Evolutionary conservation across 2,888 invertebrate species (phyloP).

Genomic region (Macaria notata): DNA sequence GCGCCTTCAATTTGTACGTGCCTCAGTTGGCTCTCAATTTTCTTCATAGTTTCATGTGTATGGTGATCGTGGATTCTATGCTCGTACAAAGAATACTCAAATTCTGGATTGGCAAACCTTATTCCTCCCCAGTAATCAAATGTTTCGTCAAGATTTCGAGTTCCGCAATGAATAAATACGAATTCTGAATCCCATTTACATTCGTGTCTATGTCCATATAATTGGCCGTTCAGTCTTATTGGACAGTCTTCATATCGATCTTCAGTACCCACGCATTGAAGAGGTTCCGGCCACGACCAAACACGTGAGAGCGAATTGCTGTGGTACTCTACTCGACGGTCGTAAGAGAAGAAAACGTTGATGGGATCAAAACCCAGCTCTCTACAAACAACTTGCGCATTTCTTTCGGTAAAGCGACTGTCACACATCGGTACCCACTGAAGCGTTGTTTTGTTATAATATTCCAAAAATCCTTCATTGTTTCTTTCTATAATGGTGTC

Average conservation of each 20-base stretch:
- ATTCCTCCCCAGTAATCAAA: slow-evolving; percentile 98
- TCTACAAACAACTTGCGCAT: slow-evolving; percentile 97
- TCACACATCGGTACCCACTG: slow-evolving; percentile 99
- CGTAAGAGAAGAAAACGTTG: slow-evolving; percentile 94
- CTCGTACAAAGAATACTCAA: slow-evolving; percentile 92
- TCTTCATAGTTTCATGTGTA: slow-evolving; percentile 87
- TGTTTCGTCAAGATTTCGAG: slow-evolving; percentile 83
- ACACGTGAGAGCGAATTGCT: slow-evolving; percentile 93
- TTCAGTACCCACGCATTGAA: slow-evolving; percentile 92
- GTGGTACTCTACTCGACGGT: slow-evolving; percentile 93
- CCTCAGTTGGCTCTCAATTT: slow-evolving; percentile 89
- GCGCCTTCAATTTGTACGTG: slow-evolving; percentile 94
- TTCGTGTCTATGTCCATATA: slow-evolving; percentile 91
- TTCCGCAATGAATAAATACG: slow-evolving; percentile 96
- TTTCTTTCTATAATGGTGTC: slow-evolving; percentile 75
- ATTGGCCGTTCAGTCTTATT: slow-evolving; percentile 93
- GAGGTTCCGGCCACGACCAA: slow-evolving; percentile 97
- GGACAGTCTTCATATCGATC: slow-evolving; percentile 90
- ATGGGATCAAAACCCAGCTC: slow-evolving; percentile 95
- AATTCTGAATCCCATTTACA: slow-evolving; percentile 96
- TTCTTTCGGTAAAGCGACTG: slow-evolving; percentile 95
- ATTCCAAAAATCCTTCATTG: slow-evolving; percentile 95
- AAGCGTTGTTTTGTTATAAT: slow-evolving; percentile 96
- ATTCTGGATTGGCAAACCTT: slow-evolving; percentile 93
- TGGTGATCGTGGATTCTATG: slow-evolving; percentile 91